Conservation (phyloP, 2,888 invertebrate genomes). For the Melanostoma mellinum region DNA sequence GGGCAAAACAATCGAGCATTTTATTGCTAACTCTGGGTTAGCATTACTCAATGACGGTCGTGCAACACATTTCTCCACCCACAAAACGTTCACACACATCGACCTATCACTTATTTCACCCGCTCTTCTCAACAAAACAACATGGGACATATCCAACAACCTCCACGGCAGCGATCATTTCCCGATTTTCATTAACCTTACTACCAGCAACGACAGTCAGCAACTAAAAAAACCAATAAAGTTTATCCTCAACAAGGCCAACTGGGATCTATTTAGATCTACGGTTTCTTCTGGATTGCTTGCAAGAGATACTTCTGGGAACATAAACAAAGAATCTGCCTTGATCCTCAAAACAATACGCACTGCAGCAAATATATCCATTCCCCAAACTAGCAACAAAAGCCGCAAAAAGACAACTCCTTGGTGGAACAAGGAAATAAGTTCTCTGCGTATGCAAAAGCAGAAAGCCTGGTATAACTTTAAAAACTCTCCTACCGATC, state of each 20-base stretch:
- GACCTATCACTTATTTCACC: slow-evolving; percentile 23
- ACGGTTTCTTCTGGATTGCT: no score
- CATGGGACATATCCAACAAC: not conserved
- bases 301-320: not conserved
- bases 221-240: not conserved
- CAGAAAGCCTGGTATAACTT: slow-evolving; percentile 16
- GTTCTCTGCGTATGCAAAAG: slow-evolving; percentile 90
- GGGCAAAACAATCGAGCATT: slow-evolving; percentile 38
- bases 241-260: not conserved
- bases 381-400: slow-evolving; percentile 37
- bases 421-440: slow-evolving; percentile 87
- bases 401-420: slow-evolving; percentile 5
- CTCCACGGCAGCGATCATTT: slow-evolving; percentile 35
- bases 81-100: slow-evolving; percentile 21
- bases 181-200: slow-evolving; percentile 16
- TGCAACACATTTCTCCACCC: slow-evolving; percentile 41
- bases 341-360: slow-evolving; percentile 35
- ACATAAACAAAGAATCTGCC: slow-evolving; percentile 28
- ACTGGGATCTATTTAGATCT: not conserved
- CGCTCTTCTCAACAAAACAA: slow-evolving; percentile 15
- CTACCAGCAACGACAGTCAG: not conserved
- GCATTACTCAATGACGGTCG: slow-evolving; percentile 37
- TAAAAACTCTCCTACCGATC: slow-evolving; percentile 13
- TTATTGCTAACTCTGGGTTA: slow-evolving; percentile 33
- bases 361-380: slow-evolving; percentile 17